Base-by-base conservation (phyloP, 2,888 invertebrate genomes). In the Thymelicus lineola region DNA sequence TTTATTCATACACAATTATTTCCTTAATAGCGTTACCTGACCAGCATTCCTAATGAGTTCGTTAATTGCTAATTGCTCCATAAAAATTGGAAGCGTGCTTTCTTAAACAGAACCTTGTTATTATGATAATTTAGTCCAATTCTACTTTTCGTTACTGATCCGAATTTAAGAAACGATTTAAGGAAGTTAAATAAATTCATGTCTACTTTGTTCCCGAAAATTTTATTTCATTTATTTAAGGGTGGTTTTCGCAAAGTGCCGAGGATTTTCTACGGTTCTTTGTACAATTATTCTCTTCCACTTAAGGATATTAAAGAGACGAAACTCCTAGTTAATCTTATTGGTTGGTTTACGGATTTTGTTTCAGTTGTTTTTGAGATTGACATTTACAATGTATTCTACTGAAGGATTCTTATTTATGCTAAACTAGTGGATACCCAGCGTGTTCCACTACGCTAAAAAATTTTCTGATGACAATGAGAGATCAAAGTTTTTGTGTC, bases 241-340 rank as follows among this genome's bases (percentile, higher is more conserved):
- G 88, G 86, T 85, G 85, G 85, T 83, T 82, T 81, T 89, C 89
- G 85, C 89, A 89, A 91, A 91, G 90, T 89, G 88, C 89, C 75
- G 73, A 73, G 83, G 85, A 87, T 88, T 88, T 84, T 78, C 80
- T 79, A 86, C 78, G 80, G 86, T 90, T 89, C 87, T 90, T 86
- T 87, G 82, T 87, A 86, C 89, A 90, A 91, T 91, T 91, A 87
- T 87, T 85, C 82, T 85, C 86, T 87, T 89, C 87, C 91, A 91
- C 91, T 92, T 91, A 88, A 84, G 82, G 83, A 90, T 91, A 91
- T 92, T 91, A 91, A 89, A 90, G 85, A 87, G 88, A 90, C 87
- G 87, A 86, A 84, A 82, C 80, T 42, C 78, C 75, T 81, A 84
- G 82, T 86, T 88, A 86, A 86, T 85, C 85, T 83, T 64, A 61